Conservation (phyloP, 2,113 vertebrate genomes). For the Pycnonotus jocosus region DNA sequence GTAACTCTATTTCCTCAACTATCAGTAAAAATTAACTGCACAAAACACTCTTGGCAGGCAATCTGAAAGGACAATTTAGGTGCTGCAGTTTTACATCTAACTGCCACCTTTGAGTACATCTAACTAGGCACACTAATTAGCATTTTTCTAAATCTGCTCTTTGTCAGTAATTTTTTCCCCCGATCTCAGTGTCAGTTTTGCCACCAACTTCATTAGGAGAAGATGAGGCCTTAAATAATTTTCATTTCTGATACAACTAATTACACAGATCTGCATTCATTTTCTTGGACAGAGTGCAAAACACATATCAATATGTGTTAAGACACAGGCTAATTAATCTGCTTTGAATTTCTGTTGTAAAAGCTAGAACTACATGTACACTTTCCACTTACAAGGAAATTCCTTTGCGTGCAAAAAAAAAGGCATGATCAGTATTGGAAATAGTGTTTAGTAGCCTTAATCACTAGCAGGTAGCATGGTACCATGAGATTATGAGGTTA, state of each 20-base stretch:
- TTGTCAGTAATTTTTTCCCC: neutral
- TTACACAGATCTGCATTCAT: neutral
- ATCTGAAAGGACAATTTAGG: neutral
- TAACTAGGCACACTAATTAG: neutral
- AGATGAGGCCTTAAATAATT: neutral
- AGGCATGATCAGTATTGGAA: neutral
- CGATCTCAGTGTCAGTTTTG: neutral
- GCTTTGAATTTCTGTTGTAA: neutral
- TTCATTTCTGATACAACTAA: neutral
- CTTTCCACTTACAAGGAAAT: neutral
- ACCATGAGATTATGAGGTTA: neutral
- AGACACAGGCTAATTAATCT: neutral
- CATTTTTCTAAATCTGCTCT: neutral
- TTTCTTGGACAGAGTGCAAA: neutral
- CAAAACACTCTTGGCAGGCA: neutral
- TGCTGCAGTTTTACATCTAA: neutral
- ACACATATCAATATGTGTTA: fast-evolving
- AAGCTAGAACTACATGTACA: neutral
- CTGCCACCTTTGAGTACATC: neutral
- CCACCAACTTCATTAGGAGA: neutral
- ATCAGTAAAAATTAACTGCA: neutral
- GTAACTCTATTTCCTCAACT: neutral
- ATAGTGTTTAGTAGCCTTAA: neutral
- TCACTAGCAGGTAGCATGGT: neutral
- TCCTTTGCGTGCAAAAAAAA: neutral